These are phyloP conservation scores for Pseudomugil tenellus DNA, from an alignment of 2,797 vertebrate species.

Conservation along the genomic window DNA sequence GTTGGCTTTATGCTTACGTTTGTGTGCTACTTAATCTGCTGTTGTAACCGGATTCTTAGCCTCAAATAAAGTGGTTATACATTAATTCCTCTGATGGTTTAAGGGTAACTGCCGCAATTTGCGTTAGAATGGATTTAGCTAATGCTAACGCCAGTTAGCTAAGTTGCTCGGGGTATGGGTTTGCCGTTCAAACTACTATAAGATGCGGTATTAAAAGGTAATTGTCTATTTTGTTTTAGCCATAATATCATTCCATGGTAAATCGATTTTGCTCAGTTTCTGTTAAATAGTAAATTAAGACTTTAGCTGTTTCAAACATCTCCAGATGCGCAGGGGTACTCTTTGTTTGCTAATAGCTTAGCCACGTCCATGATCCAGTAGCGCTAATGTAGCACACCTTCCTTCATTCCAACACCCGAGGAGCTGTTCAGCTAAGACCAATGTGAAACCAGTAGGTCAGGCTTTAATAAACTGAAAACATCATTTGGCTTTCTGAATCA, in stretches of 20 bases:
- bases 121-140: constrained; percentile 6
- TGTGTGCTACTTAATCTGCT: neutral
- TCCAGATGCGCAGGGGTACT: neutral
- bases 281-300: accelerated
- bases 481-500: neutral
- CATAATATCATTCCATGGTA: accelerated
- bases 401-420: too few species aligned
- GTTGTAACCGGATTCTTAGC: accelerated
- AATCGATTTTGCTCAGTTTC: accelerated
- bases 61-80: accelerated
- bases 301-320: neutral
- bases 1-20: neutral
- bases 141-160: constrained; percentile 42
- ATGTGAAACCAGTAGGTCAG: neutral
- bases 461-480: too few species aligned
- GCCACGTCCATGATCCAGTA: neutral
- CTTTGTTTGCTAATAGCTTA: constrained; percentile 46
- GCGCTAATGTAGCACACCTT: neutral
- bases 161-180: neutral
- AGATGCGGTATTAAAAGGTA: neutral
- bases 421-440: neutral
- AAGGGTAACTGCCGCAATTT: neutral
- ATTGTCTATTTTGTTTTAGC: accelerated
- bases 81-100: too few species aligned
- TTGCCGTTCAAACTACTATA: neutral